A percentile compares a stretch with the other conserved stretches of the same genome.
Evolutionary conservation across 1,140 invertebrate genomes (phyloP).

Genomic region (Habropoda laboriosa): DNA sequence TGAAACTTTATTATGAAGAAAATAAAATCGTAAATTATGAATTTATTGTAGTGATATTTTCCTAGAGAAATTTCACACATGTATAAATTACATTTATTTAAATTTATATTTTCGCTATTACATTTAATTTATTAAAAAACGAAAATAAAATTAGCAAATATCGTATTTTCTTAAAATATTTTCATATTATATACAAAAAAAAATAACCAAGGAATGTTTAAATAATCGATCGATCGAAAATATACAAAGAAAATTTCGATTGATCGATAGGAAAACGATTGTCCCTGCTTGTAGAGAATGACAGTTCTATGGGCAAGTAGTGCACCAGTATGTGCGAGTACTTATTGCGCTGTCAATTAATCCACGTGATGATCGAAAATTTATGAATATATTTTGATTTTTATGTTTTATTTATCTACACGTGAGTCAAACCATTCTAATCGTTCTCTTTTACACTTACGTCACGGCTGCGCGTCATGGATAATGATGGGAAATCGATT

Average conservation of each 20-base stretch:
- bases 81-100: background rate
- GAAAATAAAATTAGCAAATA: background rate
- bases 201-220: background rate
- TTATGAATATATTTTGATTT: conserved; percentile 6
- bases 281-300: conserved; percentile 6
- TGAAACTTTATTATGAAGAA: background rate
- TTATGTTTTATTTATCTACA: background rate
- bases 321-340: background rate
- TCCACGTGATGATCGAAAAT: conserved; percentile 40
- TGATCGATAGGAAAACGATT: conserved; percentile 16
- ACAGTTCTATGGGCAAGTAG: conserved; percentile 33
- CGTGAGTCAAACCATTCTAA: background rate
- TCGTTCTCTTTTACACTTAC: background rate
- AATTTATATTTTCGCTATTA: background rate
- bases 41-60: background rate
- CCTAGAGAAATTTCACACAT: too few species aligned
- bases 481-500: conserved; percentile 19
- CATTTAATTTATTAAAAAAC: too few species aligned
- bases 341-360: conserved; percentile 20
- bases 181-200: background rate
- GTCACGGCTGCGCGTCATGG: conserved; percentile 6
- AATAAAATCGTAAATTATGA: background rate
- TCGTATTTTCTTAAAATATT: background rate
- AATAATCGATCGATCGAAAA: conserved; percentile 29
- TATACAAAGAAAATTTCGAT: background rate